Conservation (phyloP, 1,140 invertebrate genomes). For the Hirudo medicinalis region DNA sequence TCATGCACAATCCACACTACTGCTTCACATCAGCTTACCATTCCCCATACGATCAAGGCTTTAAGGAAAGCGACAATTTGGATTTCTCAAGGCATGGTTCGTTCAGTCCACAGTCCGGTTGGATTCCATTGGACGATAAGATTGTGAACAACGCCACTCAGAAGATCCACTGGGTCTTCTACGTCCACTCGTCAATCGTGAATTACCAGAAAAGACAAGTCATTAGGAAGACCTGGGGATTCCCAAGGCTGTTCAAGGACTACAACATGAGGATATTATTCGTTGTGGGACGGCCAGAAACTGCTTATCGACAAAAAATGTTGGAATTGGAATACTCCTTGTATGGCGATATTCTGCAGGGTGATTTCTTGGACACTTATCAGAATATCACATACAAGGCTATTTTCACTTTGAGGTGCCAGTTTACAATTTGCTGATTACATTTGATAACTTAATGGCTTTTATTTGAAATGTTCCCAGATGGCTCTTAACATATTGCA, state of each 20-base stretch:
- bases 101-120: not conserved
- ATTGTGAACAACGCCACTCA: not conserved
- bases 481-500: conserved; percentile 56
- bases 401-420: conserved; percentile 64
- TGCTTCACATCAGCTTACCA: too few species aligned
- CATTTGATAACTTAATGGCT: too few species aligned
- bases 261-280: conserved; percentile 45
- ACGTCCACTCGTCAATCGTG: conserved; percentile 30
- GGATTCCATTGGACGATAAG: not conserved
- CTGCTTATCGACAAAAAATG: conserved; percentile 39
- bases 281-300: conserved; percentile 53
- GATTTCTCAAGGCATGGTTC: not conserved
- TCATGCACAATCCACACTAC: conserved; percentile 2
- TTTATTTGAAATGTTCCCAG: too few species aligned
- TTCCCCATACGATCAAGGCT: not conserved
- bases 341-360: conserved; percentile 61
- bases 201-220: conserved; percentile 31
- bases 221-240: conserved; percentile 37
- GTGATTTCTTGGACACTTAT: conserved; percentile 63
- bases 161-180: conserved; percentile 1
- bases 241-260: conserved; percentile 24
- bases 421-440: too few species aligned
- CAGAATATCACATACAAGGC: conserved; percentile 76
- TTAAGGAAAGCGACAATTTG: not conserved
- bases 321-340: conserved; percentile 50